Conservation (phyloP, 1,140 invertebrate genomes). For the Hylaeus volcanicus region DNA sequence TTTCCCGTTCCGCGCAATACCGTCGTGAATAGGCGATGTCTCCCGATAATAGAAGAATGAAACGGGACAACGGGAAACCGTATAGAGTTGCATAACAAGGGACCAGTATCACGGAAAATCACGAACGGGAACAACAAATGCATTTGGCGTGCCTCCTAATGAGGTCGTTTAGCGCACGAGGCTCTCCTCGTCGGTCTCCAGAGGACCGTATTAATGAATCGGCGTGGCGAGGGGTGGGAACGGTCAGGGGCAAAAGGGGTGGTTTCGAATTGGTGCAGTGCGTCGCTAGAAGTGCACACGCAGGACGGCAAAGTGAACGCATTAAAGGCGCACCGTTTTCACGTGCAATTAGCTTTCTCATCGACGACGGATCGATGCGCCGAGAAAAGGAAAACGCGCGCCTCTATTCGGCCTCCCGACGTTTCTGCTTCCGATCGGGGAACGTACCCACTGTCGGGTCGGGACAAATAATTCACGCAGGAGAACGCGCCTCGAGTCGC, state of each 20-base stretch:
- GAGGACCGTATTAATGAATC: constrained; percentile 69
- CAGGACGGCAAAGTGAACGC: constrained; percentile 61
- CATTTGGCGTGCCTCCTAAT: constrained; percentile 64
- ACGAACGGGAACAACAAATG: constrained; percentile 61
- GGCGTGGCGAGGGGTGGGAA: neutral
- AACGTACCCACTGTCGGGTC: neutral
- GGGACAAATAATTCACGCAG: constrained; percentile 20
- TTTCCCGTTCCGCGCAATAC: constrained; percentile 52
- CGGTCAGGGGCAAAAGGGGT: neutral
- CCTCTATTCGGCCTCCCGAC: neutral
- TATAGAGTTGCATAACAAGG: constrained; percentile 60
- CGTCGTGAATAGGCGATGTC: constrained; percentile 45
- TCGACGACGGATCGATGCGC: constrained; percentile 57
- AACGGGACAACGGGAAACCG: constrained; percentile 47
- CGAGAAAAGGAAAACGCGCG: constrained; percentile 27
- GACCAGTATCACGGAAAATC: constrained; percentile 60
- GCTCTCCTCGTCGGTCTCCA: constrained; percentile 43
- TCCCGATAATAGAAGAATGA: constrained; percentile 56
- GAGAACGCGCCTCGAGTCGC: neutral
- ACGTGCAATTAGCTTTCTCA: constrained; percentile 62
- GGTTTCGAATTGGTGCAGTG: constrained; percentile 66
- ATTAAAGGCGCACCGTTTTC: constrained; percentile 66
- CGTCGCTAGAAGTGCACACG: constrained; percentile 57
- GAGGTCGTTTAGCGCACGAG: constrained; percentile 64
- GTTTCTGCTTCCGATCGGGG: neutral